Percentiles rank a stretch among this genome's conserved stretches.
Evolutionary conservation across 2,113 vertebrate genomes (phyloP).

Genomic region (Platanista minor): DNA sequence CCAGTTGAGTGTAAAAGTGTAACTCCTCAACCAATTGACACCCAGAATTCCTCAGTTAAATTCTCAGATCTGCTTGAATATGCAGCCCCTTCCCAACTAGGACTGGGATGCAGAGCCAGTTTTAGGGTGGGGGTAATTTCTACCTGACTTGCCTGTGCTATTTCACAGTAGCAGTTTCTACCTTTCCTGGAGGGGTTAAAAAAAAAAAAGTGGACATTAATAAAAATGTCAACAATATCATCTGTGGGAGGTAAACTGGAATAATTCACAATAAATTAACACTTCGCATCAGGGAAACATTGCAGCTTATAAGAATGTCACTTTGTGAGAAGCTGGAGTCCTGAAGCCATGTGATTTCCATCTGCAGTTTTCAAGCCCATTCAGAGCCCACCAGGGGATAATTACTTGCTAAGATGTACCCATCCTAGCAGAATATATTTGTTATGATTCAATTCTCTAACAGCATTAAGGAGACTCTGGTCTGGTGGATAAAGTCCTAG

Average conservation of each 20-base stretch:
- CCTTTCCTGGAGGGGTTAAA: slow-evolving; percentile 3
- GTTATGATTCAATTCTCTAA: slow-evolving; percentile 58
- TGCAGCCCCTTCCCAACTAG: not conserved
- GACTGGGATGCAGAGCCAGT: not conserved
- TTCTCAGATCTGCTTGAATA: not conserved
- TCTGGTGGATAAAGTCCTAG: slow-evolving; percentile 31
- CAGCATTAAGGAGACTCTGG: slow-evolving; percentile 40
- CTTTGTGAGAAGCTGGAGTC: slow-evolving; percentile 50
- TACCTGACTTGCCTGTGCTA: not conserved
- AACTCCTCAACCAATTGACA: not conserved
- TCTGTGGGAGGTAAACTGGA: slow-evolving; percentile 44
- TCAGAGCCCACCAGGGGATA: slow-evolving; percentile 59
- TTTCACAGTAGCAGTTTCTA: slow-evolving; percentile 22
- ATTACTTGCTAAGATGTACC: slow-evolving; percentile 57
- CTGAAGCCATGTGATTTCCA: slow-evolving; percentile 43
- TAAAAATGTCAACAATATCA: slow-evolving; percentile 68
- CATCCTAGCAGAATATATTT: slow-evolving; percentile 55
- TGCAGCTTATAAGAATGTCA: slow-evolving; percentile 50
- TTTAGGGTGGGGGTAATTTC: slow-evolving; percentile 9
- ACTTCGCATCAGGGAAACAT: slow-evolving; percentile 36
- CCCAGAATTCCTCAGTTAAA: slow-evolving; percentile 34
- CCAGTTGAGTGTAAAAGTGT: slow-evolving; percentile 9
- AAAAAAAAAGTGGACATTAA: slow-evolving; percentile 37
- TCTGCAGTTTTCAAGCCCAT: slow-evolving; percentile 62
- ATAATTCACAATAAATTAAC: slow-evolving; percentile 66